Evolutionary conservation across 1,140 invertebrate genomes (phyloP).

Genomic region (Bombus terrestris): DNA sequence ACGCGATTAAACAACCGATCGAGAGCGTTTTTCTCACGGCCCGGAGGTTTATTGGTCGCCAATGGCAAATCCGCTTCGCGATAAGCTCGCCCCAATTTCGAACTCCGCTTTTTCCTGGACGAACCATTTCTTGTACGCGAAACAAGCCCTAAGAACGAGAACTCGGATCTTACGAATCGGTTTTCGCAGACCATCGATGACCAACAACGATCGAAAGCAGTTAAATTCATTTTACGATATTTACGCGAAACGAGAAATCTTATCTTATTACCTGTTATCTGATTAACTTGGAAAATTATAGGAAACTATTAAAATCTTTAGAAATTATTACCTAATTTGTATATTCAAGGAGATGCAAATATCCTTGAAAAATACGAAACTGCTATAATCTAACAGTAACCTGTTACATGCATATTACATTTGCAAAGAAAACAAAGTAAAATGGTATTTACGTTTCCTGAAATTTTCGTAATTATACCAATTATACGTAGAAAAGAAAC

Average conservation of each 20-base stretch:
- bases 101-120: background rate
- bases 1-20: conserved; percentile 51
- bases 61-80: conserved; percentile 36
- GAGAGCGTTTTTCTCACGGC: conserved; percentile 60
- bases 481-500: background rate
- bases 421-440: background rate
- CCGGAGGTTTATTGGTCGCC: conserved; percentile 47
- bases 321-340: too few species aligned
- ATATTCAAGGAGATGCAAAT: too few species aligned
- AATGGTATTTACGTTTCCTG: background rate
- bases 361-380: too few species aligned
- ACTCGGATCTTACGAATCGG: background rate
- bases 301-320: too few species aligned
- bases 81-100: conserved; percentile 16
- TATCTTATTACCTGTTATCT: too few species aligned
- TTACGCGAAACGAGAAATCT: too few species aligned
- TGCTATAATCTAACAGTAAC: too few species aligned
- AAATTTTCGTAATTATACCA: background rate
- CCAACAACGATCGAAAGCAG: too few species aligned
- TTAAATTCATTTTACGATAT: too few species aligned
- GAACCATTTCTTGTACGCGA: background rate
- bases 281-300: too few species aligned
- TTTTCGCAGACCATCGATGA: background rate
- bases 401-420: background rate
- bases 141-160: too few species aligned